Evolutionary conservation across 53 echinoderm and acorn worm species (phyloP).

Genomic region (Holothuria leucospilota): DNA sequence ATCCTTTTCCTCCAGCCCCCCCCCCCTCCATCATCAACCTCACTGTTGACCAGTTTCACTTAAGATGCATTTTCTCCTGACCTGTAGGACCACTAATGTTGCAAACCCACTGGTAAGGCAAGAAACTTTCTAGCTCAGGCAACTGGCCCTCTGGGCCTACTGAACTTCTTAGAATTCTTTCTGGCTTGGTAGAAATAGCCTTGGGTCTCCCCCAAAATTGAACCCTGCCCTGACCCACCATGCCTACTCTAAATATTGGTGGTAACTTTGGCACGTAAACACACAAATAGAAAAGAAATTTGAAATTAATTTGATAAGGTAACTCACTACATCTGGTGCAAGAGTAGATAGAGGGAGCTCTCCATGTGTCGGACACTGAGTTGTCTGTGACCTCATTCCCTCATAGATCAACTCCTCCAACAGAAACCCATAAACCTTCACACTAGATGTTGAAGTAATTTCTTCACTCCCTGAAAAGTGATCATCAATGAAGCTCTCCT

Average conservation of each 20-base stretch:
- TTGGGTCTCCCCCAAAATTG: no score
- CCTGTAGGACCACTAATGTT: no score
- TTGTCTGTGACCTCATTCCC: slow-evolving; percentile 82
- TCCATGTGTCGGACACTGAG: slow-evolving; percentile 90
- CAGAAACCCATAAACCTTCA: slow-evolving; percentile 88
- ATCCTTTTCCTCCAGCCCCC: no score
- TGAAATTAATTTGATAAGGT: not conserved
- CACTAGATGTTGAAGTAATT: slow-evolving; percentile 43
- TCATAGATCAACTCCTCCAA: slow-evolving; percentile 92
- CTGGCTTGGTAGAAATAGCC: no score
- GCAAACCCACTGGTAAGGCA: no score
- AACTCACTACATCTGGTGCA: slow-evolving; percentile 97
- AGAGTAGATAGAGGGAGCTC: slow-evolving; percentile 73
- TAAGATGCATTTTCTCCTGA: no score
- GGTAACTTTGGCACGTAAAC: not conserved
- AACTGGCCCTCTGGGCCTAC: no score
- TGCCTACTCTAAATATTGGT: not conserved
- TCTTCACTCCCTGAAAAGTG: slow-evolving; percentile 57
- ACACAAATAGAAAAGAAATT: not conserved
- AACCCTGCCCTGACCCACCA: no score
- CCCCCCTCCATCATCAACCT: no score
- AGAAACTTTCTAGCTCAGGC: no score
- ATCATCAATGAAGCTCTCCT: slow-evolving; percentile 48
- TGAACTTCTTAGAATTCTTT: no score
- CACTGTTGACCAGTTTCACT: no score